Evolutionary conservation across 1,140 invertebrate genomes (phyloP).

Genomic region (Zaprionus ornatus): DNA sequence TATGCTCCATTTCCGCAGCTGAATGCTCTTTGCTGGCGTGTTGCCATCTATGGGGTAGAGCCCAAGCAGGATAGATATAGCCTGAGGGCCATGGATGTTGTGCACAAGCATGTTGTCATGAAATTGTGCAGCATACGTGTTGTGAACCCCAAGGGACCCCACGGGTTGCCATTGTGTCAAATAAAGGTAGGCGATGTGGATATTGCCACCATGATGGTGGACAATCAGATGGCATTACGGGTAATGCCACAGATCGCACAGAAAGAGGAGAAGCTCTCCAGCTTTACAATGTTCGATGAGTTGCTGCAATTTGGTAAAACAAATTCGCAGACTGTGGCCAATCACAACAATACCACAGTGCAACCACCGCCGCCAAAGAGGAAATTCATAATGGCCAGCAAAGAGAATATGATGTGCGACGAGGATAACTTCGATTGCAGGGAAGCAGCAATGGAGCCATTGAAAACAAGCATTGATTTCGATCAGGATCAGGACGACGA

Average conservation of each 20-base stretch:
- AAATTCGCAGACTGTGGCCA: no score
- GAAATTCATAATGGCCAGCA: constrained; percentile 6
- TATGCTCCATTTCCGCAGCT: constrained; percentile 86
- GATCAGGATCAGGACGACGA: constrained; percentile 6
- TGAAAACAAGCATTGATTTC: constrained; percentile 11
- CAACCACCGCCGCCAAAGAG: constrained; percentile 51
- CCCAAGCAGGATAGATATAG: constrained; percentile 62
- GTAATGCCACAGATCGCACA: not conserved
- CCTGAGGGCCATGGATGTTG: constrained; percentile 40
- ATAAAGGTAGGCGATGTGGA: constrained; percentile 51
- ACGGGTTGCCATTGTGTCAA: constrained; percentile 33
- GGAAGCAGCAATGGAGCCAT: constrained; percentile 15
- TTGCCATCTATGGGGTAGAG: constrained; percentile 84
- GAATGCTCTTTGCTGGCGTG: constrained; percentile 85
- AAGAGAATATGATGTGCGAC: not conserved
- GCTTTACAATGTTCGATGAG: constrained; percentile 49
- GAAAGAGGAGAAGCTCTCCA: not conserved
- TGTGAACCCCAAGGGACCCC: not conserved
- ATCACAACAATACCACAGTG: constrained; percentile 11
- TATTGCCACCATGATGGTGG: constrained; percentile 50
- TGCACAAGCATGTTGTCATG: constrained; percentile 58
- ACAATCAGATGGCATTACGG: constrained; percentile 24
- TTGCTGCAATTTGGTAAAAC: constrained; percentile 20
- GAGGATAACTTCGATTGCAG: constrained; percentile 53
- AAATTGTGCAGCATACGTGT: constrained; percentile 64